A percentile compares a stretch with the other conserved stretches of the same genome.
phyloP scores from a whole-genome alignment of 64 coral and sea anemone genomes.

The Dendronephthya gigantea region DNA sequence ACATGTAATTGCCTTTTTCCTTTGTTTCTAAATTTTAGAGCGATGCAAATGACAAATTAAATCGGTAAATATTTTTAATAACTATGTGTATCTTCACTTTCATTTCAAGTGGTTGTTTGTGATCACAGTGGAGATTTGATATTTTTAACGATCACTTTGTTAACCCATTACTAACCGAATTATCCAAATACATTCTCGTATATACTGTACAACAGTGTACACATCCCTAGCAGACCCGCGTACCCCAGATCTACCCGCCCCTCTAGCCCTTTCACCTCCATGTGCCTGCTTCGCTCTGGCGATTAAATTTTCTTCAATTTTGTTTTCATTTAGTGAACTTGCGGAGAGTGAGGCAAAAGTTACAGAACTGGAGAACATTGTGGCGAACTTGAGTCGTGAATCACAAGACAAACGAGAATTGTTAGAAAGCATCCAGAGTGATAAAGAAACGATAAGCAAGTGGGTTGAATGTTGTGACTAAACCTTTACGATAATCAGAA shows the following conservation, averaged over 20 bases:
- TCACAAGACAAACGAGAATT: constrained; percentile 61
- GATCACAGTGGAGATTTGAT: too few relatives aligned
- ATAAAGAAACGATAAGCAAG: constrained; percentile 99
- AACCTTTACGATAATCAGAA: background rate
- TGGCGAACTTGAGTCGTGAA: constrained; percentile 60
- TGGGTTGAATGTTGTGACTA: background rate
- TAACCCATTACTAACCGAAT: too few relatives aligned
- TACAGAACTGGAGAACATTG: constrained; percentile 52
- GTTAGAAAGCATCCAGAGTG: constrained; percentile 81
- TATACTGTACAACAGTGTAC: too few relatives aligned
- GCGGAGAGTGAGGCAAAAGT: constrained; percentile 27
- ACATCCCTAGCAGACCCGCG: too few relatives aligned
- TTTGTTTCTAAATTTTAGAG: background rate
- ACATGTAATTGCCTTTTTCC: background rate
- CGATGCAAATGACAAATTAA: constrained; percentile 11
- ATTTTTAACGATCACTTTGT: too few relatives aligned
- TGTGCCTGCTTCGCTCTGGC: too few relatives aligned
- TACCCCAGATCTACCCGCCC: too few relatives aligned
- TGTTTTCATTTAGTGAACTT: background rate
- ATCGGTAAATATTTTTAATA: background rate
- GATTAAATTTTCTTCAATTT: background rate
- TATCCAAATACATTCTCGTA: too few relatives aligned
- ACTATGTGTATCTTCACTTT: background rate
- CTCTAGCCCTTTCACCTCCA: too few relatives aligned
- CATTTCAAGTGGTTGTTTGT: too few relatives aligned